A percentile compares a stretch with the other conserved stretches of the same genome.
phyloP scores from a whole-genome alignment of 2,888 invertebrate species.

The Drosophila mimetica region DNA sequence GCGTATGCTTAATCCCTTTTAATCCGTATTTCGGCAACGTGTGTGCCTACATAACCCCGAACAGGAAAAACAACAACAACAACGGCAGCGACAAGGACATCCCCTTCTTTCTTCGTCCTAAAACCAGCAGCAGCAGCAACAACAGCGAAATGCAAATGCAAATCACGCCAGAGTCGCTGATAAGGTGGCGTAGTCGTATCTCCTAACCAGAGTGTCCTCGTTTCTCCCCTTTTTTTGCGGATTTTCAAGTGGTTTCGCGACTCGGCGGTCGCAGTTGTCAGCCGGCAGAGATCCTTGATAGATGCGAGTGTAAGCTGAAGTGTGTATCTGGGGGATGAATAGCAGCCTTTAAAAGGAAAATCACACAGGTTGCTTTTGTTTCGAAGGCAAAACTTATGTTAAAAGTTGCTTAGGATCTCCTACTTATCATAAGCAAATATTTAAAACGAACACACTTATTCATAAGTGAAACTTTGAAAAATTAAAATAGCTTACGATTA shows the following conservation, averaged over 20 bases:
- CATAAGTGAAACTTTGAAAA: background rate
- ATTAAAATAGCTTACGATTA: background rate
- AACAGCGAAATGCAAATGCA: conserved; percentile 61
- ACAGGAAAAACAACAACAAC: conserved; percentile 45
- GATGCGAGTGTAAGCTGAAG: conserved; percentile 34
- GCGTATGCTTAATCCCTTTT: conserved; percentile 75
- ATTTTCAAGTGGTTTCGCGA: conserved; percentile 26
- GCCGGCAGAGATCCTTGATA: conserved; percentile 37
- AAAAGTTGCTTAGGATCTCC: conserved; percentile 22
- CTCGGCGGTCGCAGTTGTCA: conserved; percentile 15
- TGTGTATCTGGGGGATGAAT: conserved; percentile 28
- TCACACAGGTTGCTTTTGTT: conserved; percentile 21
- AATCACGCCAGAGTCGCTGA: conserved; percentile 53
- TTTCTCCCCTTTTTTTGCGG: conserved; percentile 15
- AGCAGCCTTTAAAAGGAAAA: conserved; percentile 3
- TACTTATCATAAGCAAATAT: conserved; percentile 71
- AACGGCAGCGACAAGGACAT: conserved; percentile 26
- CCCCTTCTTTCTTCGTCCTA: background rate
- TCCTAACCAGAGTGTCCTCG: conserved; percentile 24
- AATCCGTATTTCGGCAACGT: conserved; percentile 70
- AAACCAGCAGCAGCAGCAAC: conserved; percentile 12
- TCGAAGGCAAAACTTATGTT: background rate
- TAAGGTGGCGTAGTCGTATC: conserved; percentile 48
- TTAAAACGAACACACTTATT: conserved; percentile 12
- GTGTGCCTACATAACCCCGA: conserved; percentile 70